Evolutionary conservation across 2,113 vertebrate species (phyloP), one percentile per base, ranked within the genome.

Genomic region (Centrocercus urophasianus): DNA sequence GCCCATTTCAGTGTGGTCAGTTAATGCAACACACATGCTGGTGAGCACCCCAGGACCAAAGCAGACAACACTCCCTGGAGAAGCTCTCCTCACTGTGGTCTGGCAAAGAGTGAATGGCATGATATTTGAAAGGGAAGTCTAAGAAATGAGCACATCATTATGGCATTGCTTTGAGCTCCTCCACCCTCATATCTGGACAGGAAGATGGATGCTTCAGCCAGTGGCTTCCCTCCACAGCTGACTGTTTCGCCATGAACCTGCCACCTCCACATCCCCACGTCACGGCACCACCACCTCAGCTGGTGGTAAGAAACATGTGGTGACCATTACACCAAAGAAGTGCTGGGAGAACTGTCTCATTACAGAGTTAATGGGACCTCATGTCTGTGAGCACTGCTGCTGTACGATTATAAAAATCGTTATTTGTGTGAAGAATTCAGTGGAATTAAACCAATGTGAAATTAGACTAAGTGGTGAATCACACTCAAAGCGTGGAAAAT

Each of bases 1-100:
- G 95, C 89, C 85, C 82, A 74, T 74, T 93, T 93, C 82, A 93
- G 72, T 81, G 94, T 86, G 96, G 94, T 93, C 96, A 95, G 82
- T 91, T 96, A 96, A 96, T 83, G 85, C 2, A 28, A 93, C 69
- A 89, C 95, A 96, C 67, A 89, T 91, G 94, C 91, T 71, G 50
- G 22, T 30, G 69, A 88, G 89, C 0, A 0, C 64, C 61, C 65
- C 47, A 79, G 3, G 20, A 95, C 89, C 85, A 83, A 60, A 86
- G 89, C 93, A 89, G 81, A 96, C 90, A 71, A 64, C 45, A 84
- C 66, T 73, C 84, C 50, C 24, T 57, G 82, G 84, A 93, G 87
- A 90, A 95, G 91, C 79, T 95, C 87, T 89, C 72, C 82, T 95
- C 3, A 0, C 64, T 86, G 89, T 86, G 96, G 87, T 91, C 91